Percentiles rank a stretch among this genome's conserved stretches.
Evolutionary conservation across 2,888 invertebrate species (phyloP).

Genomic region (Hanleya hanleyi): DNA sequence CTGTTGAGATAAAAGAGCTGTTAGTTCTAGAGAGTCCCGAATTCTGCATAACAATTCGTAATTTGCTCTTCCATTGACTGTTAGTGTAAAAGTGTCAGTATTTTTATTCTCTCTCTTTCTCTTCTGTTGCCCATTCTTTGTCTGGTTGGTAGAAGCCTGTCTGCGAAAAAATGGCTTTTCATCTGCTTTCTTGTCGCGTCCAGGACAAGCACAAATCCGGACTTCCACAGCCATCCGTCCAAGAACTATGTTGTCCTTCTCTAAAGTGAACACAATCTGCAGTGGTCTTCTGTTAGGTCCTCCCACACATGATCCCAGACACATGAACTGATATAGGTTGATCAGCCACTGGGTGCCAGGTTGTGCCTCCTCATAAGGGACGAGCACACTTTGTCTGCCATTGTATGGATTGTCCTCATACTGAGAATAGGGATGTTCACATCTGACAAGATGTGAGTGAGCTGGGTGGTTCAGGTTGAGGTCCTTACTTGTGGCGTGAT

Average conservation of each 20-base stretch:
- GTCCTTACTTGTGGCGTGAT: constrained; percentile 77
- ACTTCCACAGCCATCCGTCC: constrained; percentile 83
- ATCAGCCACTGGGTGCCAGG: constrained; percentile 77
- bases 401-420: constrained; percentile 77
- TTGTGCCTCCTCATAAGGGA: constrained; percentile 78
- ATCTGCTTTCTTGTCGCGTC: constrained; percentile 82
- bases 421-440: constrained; percentile 70
- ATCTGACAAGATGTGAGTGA: constrained; percentile 70
- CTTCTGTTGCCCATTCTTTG: no score
- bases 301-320: constrained; percentile 85
- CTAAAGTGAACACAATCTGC: constrained; percentile 74
- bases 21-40: no score
- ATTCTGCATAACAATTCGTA: no score
- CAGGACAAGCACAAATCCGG: constrained; percentile 85
- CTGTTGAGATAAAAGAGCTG: no score
- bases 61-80: no score
- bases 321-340: constrained; percentile 83
- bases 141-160: no score
- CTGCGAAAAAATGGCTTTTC: no score
- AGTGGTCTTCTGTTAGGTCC: constrained; percentile 85
- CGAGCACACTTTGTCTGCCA: constrained; percentile 77
- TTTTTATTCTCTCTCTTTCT: no score
- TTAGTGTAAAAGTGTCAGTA: no score
- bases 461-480: constrained; percentile 71
- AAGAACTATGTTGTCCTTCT: constrained; percentile 75